phyloP scores from a whole-genome alignment of 1,140 invertebrate genomes.

The Anastrepha obliqua region DNA sequence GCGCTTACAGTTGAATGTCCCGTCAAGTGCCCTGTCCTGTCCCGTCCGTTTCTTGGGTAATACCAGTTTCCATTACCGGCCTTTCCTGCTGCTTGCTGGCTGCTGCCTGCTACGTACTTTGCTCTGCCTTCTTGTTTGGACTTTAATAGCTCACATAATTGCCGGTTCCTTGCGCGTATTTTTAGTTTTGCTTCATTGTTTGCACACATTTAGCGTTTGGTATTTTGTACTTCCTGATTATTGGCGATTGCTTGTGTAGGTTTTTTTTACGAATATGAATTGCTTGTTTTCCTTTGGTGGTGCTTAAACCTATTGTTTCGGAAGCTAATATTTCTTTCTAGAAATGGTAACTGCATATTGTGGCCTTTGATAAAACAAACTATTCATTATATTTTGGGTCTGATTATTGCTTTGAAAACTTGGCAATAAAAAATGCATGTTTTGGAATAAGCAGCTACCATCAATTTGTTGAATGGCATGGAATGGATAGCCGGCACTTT shows the following conservation, averaged over 20 bases:
- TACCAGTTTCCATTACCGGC: slow-evolving; percentile 49
- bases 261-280: slow-evolving; percentile 15
- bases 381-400: not conserved
- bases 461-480: too few relatives aligned
- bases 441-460: too few relatives aligned
- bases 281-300: not conserved
- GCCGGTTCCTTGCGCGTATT: slow-evolving; percentile 44
- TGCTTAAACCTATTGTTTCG: slow-evolving; percentile 4
- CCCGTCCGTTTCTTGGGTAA: slow-evolving; percentile 1
- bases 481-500: too few relatives aligned
- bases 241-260: not conserved
- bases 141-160: slow-evolving; percentile 40
- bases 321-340: not conserved
- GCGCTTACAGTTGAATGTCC: slow-evolving; percentile 22
- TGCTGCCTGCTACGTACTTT: not conserved
- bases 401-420: not conserved
- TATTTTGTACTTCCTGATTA: slow-evolving; percentile 42
- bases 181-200: slow-evolving; percentile 48
- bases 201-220: slow-evolving; percentile 40
- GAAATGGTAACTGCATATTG: slow-evolving; percentile 39
- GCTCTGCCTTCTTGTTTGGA: not conserved
- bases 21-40: not conserved
- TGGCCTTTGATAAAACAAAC: not conserved
- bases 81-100: not conserved
- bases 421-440: not conserved